Conservation (phyloP, 1,140 invertebrate genomes). For the Anastrepha ludens region DNA sequence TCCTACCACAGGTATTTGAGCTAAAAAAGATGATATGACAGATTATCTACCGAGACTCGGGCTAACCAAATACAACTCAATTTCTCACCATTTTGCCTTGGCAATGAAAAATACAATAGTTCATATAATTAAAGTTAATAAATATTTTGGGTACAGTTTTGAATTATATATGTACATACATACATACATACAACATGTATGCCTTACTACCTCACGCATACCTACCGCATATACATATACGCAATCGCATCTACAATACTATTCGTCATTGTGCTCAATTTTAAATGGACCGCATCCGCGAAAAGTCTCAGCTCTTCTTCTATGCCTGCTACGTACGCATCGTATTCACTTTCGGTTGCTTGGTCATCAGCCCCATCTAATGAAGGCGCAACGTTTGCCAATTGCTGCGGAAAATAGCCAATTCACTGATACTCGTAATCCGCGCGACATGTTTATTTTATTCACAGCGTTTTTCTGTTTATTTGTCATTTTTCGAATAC, state of each 20-base stretch:
- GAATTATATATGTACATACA: not conserved
- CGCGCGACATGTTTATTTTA: not conserved
- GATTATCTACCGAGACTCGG: too few relatives aligned
- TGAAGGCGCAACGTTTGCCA: not conserved
- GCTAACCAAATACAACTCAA: too few relatives aligned
- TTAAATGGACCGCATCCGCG: constrained; percentile 28
- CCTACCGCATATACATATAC: not conserved
- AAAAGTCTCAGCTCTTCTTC: constrained; percentile 19
- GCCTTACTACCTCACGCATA: not conserved
- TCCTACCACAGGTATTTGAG: too few relatives aligned
- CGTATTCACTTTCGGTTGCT: not conserved
- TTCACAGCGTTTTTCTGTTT: not conserved
- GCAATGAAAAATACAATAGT: too few relatives aligned
- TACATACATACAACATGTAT: not conserved
- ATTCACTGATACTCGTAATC: constrained; percentile 8
- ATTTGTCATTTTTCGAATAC: constrained; percentile 22
- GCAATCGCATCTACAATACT: not conserved
- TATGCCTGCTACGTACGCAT: not conserved
- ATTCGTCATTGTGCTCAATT: constrained; percentile 19
- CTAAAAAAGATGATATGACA: too few relatives aligned
- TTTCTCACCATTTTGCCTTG: too few relatives aligned
- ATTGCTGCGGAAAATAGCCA: constrained; percentile 15
- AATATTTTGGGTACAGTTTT: too few relatives aligned
- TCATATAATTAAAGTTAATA: too few relatives aligned
- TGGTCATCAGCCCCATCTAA: constrained; percentile 23